Conservation (phyloP, 2,888 invertebrate genomes). For the Pocota personata region DNA sequence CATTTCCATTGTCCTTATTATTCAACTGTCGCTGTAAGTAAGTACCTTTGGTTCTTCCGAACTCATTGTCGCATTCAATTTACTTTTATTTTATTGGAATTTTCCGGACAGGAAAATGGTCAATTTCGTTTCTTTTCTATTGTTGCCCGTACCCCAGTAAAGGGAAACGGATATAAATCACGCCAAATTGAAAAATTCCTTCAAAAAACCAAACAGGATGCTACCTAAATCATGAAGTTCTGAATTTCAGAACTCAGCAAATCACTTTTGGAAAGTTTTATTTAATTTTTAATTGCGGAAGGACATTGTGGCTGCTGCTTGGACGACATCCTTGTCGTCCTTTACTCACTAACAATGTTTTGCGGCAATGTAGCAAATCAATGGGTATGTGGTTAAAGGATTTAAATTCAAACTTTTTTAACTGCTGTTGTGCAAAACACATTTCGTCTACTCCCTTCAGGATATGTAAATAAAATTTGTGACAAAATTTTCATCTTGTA, state of each 20-base stretch:
- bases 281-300: constrained; percentile 72
- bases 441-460: background rate
- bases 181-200: constrained; percentile 65
- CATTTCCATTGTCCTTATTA: constrained; percentile 69
- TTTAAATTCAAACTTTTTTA: constrained; percentile 28
- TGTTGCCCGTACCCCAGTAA: background rate
- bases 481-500: constrained; percentile 33
- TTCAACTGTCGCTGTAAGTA: constrained; percentile 67
- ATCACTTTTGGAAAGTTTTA: constrained; percentile 69
- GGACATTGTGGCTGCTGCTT: constrained; percentile 59
- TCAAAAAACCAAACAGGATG: constrained; percentile 57
- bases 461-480: constrained; percentile 33
- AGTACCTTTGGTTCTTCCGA: constrained; percentile 48
- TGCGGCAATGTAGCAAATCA: constrained; percentile 5
- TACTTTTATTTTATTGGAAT: constrained; percentile 69
- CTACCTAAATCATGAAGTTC: constrained; percentile 67
- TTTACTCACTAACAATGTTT: background rate
- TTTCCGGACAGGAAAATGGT: constrained; percentile 74
- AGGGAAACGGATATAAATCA: constrained; percentile 56
- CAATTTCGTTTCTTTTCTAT: constrained; percentile 61
- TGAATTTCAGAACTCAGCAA: constrained; percentile 51
- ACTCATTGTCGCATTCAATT: constrained; percentile 73
- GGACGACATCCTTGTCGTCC: constrained; percentile 18
- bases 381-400: constrained; percentile 16
- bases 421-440: background rate